phyloP scores from a whole-genome alignment of 2,888 invertebrate genomes.

The Volucella inanis region DNA sequence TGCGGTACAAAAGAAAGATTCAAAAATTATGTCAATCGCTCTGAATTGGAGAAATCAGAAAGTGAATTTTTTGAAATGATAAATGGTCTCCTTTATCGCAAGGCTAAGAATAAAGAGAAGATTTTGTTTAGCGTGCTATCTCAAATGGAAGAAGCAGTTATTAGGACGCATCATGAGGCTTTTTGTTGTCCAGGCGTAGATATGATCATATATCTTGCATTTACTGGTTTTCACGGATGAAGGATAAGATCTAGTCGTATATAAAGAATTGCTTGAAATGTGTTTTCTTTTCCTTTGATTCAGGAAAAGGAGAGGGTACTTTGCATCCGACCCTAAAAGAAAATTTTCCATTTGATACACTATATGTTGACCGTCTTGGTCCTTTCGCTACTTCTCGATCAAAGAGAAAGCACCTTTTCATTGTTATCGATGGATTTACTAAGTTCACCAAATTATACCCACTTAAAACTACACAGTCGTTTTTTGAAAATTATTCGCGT shows the following conservation, averaged over 20 bases:
- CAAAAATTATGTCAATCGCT: too few species aligned
- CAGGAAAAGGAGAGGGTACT: not conserved
- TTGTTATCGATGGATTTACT: constrained; percentile 63
- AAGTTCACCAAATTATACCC: constrained; percentile 79
- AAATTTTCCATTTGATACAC: constrained; percentile 3
- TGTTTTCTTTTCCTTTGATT: not conserved
- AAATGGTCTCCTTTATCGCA: too few species aligned
- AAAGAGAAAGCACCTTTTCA: not conserved
- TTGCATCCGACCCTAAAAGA: constrained; percentile 18
- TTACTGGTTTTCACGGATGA: not conserved
- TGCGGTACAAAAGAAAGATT: too few species aligned
- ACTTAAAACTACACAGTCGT: constrained; percentile 76
- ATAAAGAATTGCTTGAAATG: not conserved
- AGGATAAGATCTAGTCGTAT: not conserved
- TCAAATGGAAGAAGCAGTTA: too few species aligned
- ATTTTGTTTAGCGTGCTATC: too few species aligned
- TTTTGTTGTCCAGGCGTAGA: constrained; percentile 1
- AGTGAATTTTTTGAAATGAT: too few species aligned
- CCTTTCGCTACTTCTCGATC: not conserved
- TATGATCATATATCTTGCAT: not conserved
- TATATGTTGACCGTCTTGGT: constrained; percentile 9
- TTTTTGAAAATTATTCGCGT: constrained; percentile 66
- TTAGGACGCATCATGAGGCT: constrained; percentile 6
- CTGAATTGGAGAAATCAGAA: too few species aligned
- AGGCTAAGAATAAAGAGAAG: too few species aligned